A percentile compares a stretch with the other conserved stretches of the same genome.
Evolutionary conservation across 2,797 vertebrate species (phyloP).

Genomic region (Enteromius trimaculatus): DNA sequence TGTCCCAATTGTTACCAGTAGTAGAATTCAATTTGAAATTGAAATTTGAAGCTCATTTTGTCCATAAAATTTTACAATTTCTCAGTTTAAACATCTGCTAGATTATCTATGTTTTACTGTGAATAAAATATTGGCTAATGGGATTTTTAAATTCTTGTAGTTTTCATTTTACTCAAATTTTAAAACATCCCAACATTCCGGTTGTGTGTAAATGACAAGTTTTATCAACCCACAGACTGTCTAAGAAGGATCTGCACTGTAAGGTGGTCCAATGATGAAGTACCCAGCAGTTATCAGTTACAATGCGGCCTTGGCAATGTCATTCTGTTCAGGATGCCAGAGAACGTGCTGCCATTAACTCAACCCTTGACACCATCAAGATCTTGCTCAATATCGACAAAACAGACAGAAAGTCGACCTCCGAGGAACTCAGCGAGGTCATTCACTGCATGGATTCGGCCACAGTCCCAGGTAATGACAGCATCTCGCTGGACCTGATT

Average conservation of each 20-base stretch:
- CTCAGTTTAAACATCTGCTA: no score
- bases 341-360: constrained; percentile 7
- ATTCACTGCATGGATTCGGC: neutral
- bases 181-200: no score
- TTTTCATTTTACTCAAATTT: no score
- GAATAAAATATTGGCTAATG: no score
- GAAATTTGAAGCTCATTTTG: no score
- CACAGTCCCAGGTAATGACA: constrained; percentile 16
- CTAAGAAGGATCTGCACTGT: neutral
- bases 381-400: neutral
- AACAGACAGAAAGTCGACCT: constrained; percentile 22
- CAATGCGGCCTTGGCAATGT: neutral
- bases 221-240: neutral
- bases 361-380: constrained; percentile 23
- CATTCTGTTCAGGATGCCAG: neutral
- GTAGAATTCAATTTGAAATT: no score
- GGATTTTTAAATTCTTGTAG: no score
- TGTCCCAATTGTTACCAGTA: no score
- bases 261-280: neutral
- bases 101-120: no score
- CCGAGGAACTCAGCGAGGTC: constrained; percentile 6
- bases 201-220: neutral
- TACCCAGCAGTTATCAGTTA: neutral
- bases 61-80: no score
- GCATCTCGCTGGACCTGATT: constrained; percentile 30